phyloP scores from a whole-genome alignment of 2,113 vertebrate genomes.

The Natator depressus region DNA sequence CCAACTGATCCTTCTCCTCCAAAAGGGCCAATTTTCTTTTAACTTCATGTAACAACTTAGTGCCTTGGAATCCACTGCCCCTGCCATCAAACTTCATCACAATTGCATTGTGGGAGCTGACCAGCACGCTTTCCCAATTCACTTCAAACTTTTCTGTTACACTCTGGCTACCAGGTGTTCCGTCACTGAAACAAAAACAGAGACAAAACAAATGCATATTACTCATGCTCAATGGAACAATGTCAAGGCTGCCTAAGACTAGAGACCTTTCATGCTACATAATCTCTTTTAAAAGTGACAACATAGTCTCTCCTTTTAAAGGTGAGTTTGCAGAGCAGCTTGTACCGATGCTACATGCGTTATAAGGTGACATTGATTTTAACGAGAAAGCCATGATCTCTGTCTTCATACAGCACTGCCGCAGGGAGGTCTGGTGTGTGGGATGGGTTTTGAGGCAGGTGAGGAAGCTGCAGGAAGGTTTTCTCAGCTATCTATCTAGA shows the following conservation, averaged over 20 bases:
- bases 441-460: background rate
- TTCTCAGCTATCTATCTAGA: background rate
- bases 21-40: conserved; percentile 85
- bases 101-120: conserved; percentile 90
- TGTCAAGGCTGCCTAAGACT: fast-evolving
- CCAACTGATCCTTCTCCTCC: conserved; percentile 91
- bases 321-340: background rate
- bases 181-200: conserved; percentile 81
- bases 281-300: background rate
- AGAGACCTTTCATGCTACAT: background rate
- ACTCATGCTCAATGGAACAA: background rate
- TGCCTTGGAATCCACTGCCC: conserved; percentile 93
- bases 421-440: background rate
- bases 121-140: conserved; percentile 91
- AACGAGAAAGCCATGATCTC: background rate
- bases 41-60: conserved; percentile 90
- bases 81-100: conserved; percentile 90
- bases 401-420: background rate
- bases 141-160: conserved; percentile 89
- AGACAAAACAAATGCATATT: background rate
- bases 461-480: background rate
- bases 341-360: fast-evolving
- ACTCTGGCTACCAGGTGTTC: conserved; percentile 89
- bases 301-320: background rate
- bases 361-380: fast-evolving